Percentiles rank a stretch among this genome's conserved stretches.
phyloP scores from a whole-genome alignment of 2,113 vertebrate genomes.

The Microcebus ravelobensis region DNA sequence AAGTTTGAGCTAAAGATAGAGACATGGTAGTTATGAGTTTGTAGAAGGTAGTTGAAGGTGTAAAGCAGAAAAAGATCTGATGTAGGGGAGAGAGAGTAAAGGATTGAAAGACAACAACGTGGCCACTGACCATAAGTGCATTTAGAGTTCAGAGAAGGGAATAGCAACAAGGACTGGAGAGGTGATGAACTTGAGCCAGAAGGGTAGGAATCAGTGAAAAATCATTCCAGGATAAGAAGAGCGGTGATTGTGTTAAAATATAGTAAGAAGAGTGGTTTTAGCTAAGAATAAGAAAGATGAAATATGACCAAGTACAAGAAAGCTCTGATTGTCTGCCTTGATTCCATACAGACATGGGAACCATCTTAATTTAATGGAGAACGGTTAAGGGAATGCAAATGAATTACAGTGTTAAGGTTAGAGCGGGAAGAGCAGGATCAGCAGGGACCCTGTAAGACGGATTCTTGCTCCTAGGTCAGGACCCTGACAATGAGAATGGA shows the following conservation, averaged over 20 bases:
- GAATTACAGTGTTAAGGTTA: neutral
- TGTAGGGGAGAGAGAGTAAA: neutral
- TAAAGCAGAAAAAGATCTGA: neutral
- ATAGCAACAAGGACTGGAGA: neutral
- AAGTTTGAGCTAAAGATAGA: neutral
- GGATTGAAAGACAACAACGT: neutral
- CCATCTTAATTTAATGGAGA: neutral
- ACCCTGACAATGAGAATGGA: neutral
- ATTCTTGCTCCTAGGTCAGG: neutral
- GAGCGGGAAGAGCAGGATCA: neutral
- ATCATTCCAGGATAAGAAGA: neutral
- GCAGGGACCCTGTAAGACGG: neutral
- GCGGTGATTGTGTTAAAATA: neutral
- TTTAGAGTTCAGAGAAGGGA: neutral
- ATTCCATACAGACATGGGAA: neutral
- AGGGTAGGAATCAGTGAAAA: neutral
- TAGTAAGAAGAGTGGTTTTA: neutral
- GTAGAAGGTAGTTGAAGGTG: neutral
- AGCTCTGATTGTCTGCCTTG: neutral
- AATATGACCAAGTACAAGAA: neutral
- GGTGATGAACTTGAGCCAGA: neutral
- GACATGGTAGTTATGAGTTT: neutral
- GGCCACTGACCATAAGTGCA: neutral
- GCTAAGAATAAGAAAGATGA: neutral
- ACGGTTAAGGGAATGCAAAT: neutral